Evolutionary conservation across 2,888 invertebrate genomes (phyloP), one percentile per base, ranked within the genome.

Genomic region (Neoscelio sp.): DNA sequence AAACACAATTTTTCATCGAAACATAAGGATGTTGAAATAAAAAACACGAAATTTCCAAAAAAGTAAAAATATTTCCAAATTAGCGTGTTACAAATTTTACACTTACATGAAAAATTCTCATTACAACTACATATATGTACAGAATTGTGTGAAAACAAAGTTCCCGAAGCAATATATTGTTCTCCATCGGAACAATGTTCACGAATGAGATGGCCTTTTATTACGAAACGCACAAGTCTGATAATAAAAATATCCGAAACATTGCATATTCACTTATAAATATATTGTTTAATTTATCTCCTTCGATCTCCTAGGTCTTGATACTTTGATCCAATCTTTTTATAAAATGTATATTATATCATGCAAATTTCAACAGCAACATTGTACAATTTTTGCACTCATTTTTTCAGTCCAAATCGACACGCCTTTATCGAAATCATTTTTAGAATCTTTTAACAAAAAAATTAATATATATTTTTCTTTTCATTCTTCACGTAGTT

Each of bases 31-130:
- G n/a, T n/a, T 30, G 30, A 81, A 81, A 81, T 81, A 71, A 85
- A 83, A 83, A 38, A 38, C 62, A 80, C 75, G 56, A 35, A 68
- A 48, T 30, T 82, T 80, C 80, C 85, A 82, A 87, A 86, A 87
- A 86, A 85, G 86, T 86, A 87, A 86, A 85, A 87, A 86, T 85
- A 84, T 86, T 85, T 82, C 80, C 82, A 82, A 85, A 85, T 85
- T 83, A 86, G 82, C 85, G 84, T 81, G 84, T 85, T 87, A 86
- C 84, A 87, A 82, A 73, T 82, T 76, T 65, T 81, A 82, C 83
- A 85, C 84, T 86, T 87, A 85, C 82, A 86, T 30, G 44, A 56
- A 44, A 58, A 30, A 58, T 10, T 58, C 18, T 56, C 18, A 18
- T 52, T 65, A 77, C 8, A 71, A 71, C 58, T 71, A 77, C 60